Conservation (phyloP, 2,888 invertebrate genomes). For the Leptinotarsa haldemani region DNA sequence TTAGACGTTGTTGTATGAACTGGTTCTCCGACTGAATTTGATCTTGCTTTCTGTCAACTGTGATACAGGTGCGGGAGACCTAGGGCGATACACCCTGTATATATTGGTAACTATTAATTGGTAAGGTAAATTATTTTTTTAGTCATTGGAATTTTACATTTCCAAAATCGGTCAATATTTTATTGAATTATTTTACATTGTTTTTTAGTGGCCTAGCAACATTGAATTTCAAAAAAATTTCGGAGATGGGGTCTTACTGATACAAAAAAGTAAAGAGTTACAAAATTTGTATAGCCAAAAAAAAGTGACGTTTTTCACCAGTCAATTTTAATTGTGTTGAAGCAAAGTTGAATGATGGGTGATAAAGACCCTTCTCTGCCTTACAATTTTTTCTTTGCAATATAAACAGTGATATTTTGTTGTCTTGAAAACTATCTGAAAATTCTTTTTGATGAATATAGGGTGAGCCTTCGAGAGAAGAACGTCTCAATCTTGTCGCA, state of each 20-base stretch:
- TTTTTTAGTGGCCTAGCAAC: constrained; percentile 13
- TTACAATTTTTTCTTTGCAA: constrained; percentile 7
- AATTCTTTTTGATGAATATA: not conserved
- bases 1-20: not conserved
- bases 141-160: constrained; percentile 48
- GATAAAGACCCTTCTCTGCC: constrained; percentile 10
- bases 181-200: constrained; percentile 22
- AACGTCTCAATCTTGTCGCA: not conserved
- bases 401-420: constrained; percentile 10
- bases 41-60: constrained; percentile 28
- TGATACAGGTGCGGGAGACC: constrained; percentile 35
- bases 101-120: constrained; percentile 56
- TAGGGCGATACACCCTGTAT: constrained; percentile 42
- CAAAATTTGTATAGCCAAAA: not conserved
- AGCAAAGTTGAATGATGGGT: not conserved
- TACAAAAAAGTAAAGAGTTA: not conserved
- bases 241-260: constrained; percentile 14
- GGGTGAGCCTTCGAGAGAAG: constrained; percentile 4
- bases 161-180: constrained; percentile 29
- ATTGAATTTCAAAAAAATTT: constrained; percentile 8
- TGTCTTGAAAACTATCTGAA: not conserved
- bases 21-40: constrained; percentile 9
- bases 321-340: not conserved
- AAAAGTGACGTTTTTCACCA: not conserved
- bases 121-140: constrained; percentile 57